Evolutionary conservation across 2,888 invertebrate species (phyloP), one percentile per base, ranked within the genome.

Genomic region (Pammene fasciana): DNA sequence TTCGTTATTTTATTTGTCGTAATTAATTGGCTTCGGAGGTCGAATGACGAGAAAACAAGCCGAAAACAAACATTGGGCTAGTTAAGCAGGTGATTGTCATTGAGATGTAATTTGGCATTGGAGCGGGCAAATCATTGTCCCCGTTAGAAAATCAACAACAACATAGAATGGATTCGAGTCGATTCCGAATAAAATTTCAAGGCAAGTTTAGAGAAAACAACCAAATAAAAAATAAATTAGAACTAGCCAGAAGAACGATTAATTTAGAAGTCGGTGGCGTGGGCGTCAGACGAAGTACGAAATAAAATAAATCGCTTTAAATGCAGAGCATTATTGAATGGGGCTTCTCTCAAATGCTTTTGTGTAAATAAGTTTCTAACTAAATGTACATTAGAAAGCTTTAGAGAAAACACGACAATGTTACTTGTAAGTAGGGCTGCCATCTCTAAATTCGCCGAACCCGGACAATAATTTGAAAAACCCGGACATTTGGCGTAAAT

Each of bases 21-120:
- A 54, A 68, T 68, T 68, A 59, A 68, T 55, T 65, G 54, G 46
- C 48, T 34, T 45, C 36, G 54, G 45, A 55, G 65, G 70, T 65
- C 59, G 60, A 59, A 54, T 65, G 64, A 46, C 57, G 45, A 41
- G 46, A 34, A 45, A 55, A 57, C 57, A 43, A 48, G 26, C 45
- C 34, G n/a, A 52, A 18, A 9, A 26, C n/a, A 50, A 50, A n/a
- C 16, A 57, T 65, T 13, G 38, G 46, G 64, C 54, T 54, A 59
- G 52, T 59, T 68, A 50, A 43, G 59, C 5, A 26, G 36, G 26
- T 54, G 52, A 54, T 18, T 54, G 55, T 34, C 46, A 65, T 65
- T 65, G 54, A 65, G 45, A 60, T 46, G 54, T 34, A 62, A 61
- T 64, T 52, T 65, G 45, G 59, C 64, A 68, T 45, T 68, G 45